Evolutionary conservation across 2,888 invertebrate genomes (phyloP).

Genomic region (Oscheius myriophilus): DNA sequence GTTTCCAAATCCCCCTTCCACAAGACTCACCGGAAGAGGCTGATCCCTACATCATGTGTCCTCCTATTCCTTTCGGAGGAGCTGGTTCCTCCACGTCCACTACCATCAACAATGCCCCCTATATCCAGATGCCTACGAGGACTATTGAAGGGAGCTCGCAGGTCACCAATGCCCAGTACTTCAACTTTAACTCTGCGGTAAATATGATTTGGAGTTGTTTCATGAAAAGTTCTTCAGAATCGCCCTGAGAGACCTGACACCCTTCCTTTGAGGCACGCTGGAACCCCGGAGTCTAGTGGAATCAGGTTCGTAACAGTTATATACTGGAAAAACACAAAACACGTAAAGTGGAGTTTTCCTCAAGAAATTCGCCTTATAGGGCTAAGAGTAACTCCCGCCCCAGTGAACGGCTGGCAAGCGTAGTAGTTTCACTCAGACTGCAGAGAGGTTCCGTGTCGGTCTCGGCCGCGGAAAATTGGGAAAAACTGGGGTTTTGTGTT

Average conservation of each 20-base stretch:
- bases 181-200: conserved; percentile 18
- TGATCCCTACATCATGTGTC: conserved; percentile 23
- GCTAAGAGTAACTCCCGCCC: not conserved
- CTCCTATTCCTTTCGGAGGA: not conserved
- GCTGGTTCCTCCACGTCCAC: not conserved
- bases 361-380: too few species aligned
- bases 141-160: not conserved
- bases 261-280: conserved; percentile 5
- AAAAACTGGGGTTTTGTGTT: too few species aligned
- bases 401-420: too few species aligned
- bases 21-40: not conserved
- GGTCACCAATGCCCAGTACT: conserved; percentile 22
- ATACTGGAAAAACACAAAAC: not conserved
- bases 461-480: too few species aligned
- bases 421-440: too few species aligned
- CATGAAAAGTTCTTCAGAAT: not conserved
- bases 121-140: conserved; percentile 18
- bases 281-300: conserved; percentile 24
- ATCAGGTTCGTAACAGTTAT: not conserved
- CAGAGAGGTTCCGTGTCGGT: too few species aligned
- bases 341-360: not conserved
- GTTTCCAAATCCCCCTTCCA: conserved; percentile 3
- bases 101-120: conserved; percentile 17
- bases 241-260: conserved; percentile 24
- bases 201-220: not conserved